Percentiles rank a stretch among this genome's conserved stretches.
Conservation (phyloP, 1,140 invertebrate genomes). For the Polypedilum pembai region DNA sequence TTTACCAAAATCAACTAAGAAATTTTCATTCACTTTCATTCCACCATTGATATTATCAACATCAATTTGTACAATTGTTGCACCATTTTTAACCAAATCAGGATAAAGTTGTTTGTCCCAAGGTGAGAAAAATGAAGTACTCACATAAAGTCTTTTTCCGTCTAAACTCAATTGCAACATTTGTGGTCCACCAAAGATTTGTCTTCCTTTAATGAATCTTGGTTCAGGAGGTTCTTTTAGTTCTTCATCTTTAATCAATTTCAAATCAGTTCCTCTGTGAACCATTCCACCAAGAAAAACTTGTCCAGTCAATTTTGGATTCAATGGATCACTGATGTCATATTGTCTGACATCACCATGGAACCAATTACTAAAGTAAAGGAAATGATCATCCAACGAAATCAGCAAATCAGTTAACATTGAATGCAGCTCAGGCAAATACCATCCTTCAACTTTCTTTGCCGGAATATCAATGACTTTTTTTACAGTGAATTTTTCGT, state of each 20-base stretch:
- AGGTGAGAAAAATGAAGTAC: conserved; percentile 78
- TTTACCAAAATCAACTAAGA: conserved; percentile 85
- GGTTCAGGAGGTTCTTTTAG: conserved; percentile 58
- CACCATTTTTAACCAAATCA: conserved; percentile 61
- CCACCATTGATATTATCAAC: conserved; percentile 80
- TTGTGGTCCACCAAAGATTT: conserved; percentile 78
- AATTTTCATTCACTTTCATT: conserved; percentile 75
- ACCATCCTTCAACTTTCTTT: conserved; percentile 70
- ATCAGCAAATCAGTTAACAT: conserved; percentile 91
- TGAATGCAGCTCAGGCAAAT: conserved; percentile 36
- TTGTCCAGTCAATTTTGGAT: conserved; percentile 78
- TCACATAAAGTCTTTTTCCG: conserved; percentile 88
- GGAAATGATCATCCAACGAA: conserved; percentile 87
- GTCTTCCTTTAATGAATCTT: conserved; percentile 66
- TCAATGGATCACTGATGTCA: conserved; percentile 72
- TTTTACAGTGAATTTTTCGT: conserved; percentile 61
- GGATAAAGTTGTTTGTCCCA: conserved; percentile 96
- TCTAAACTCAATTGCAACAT: conserved; percentile 96
- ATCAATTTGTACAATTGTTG: conserved; percentile 57
- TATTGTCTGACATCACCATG: conserved; percentile 94
- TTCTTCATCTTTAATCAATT: conserved; percentile 69
- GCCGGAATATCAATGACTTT: conserved; percentile 69
- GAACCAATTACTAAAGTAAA: conserved; percentile 88
- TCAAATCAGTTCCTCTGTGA: conserved; percentile 59
- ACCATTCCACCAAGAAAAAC: conserved; percentile 81